These are phyloP conservation scores for Sinocyclocheilus anophthalmus DNA, from an alignment of 2,113 vertebrate species.

Conservation along the genomic window DNA sequence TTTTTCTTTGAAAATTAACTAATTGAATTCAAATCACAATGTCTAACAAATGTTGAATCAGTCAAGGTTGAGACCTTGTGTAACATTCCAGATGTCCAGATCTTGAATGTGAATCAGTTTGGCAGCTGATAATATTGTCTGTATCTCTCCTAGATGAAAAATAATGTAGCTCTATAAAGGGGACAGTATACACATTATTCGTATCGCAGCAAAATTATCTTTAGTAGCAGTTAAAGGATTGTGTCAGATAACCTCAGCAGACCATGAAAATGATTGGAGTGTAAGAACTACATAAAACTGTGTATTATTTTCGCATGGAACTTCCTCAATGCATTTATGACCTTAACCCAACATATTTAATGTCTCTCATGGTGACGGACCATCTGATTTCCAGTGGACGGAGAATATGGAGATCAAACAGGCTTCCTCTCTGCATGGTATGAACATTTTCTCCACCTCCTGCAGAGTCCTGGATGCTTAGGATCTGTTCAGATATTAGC, in stretches of 20 bases:
- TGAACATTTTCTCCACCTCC: slow-evolving; percentile 19
- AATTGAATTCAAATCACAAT: not conserved
- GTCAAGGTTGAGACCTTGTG: not conserved
- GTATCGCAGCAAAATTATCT: not conserved
- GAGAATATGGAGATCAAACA: slow-evolving; percentile 13
- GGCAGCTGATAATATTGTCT: not conserved
- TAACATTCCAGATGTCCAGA: not conserved
- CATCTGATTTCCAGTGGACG: not conserved
- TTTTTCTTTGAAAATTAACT: not conserved
- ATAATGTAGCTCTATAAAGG: not conserved
- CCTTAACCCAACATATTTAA: slow-evolving; percentile 1
- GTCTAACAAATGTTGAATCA: not conserved
- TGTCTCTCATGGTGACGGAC: not conserved
- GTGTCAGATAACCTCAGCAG: not conserved
- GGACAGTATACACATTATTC: not conserved
- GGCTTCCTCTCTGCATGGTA: slow-evolving; percentile 24
- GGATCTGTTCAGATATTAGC: slow-evolving; percentile 36
- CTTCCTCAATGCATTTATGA: not conserved
- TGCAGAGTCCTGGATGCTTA: slow-evolving; percentile 15
- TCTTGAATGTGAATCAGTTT: not conserved
- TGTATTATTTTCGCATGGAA: not conserved
- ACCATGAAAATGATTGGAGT: not conserved
- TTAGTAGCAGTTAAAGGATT: not conserved
- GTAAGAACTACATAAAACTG: not conserved
- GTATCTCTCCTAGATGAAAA: not conserved